Evolutionary conservation across 2,797 vertebrate species (phyloP).

Genomic region (Muscicapa comitata): DNA sequence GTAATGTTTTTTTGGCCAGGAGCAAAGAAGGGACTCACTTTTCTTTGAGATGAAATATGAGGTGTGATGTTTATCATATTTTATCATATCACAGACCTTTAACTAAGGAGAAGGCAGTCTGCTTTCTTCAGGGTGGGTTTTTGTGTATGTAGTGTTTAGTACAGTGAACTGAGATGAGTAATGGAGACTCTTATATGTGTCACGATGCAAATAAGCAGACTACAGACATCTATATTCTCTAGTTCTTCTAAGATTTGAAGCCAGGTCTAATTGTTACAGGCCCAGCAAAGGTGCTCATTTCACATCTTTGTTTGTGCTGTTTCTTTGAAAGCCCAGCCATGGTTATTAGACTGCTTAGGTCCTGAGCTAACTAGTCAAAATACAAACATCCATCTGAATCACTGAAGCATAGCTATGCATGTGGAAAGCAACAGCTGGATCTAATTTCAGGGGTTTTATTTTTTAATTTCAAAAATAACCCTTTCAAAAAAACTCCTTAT

Average conservation of each 20-base stretch:
- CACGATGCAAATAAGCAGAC: constrained; percentile 34
- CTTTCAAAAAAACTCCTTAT: neutral
- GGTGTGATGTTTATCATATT: neutral
- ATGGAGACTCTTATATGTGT: neutral
- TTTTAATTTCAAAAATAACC: neutral
- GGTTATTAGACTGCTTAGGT: neutral
- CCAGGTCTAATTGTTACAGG: neutral
- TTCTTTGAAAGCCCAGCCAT: constrained; percentile 19
- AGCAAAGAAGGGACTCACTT: neutral
- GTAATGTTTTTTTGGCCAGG: neutral
- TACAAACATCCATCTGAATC: constrained; percentile 39
- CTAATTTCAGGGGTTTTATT: neutral
- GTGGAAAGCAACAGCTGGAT: neutral
- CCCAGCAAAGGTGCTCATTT: neutral
- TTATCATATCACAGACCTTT: neutral
- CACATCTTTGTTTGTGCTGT: neutral
- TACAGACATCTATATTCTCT: neutral
- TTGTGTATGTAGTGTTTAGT: neutral
- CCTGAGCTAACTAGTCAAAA: constrained; percentile 1
- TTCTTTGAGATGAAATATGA: neutral
- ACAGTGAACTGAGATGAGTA: neutral
- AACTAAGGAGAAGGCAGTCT: neutral
- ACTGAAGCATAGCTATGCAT: neutral
- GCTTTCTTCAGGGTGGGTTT: neutral
- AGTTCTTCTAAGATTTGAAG: constrained; percentile 7